Conservation (phyloP, 2,888 invertebrate species). For the Chalcosyrphus nemorum region DNA sequence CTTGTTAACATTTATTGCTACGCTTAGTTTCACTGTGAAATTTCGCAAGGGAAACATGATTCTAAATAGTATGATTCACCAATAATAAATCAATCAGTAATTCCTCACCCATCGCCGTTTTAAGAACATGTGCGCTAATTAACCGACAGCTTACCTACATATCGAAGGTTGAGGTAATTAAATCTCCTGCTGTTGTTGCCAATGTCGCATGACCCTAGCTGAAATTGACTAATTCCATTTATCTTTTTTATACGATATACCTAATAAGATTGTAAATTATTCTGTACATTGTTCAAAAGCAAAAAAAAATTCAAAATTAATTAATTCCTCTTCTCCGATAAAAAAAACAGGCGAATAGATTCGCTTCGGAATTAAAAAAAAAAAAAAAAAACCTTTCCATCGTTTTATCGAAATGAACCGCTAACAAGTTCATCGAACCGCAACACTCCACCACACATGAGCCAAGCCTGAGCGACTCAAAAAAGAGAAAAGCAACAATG, state of each 20-base stretch:
- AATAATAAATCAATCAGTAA: too few relatives aligned
- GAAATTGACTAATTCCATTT: neutral
- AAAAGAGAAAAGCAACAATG: neutral
- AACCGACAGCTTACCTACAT: neutral
- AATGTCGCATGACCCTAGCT: neutral
- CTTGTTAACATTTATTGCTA: too few relatives aligned
- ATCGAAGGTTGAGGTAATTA: neutral
- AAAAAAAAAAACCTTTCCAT: neutral
- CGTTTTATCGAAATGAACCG: neutral
- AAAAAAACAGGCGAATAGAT: neutral
- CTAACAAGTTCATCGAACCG: neutral
- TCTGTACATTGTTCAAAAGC: neutral
- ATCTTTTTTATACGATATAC: neutral
- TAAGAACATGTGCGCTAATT: neutral
- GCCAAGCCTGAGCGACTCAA: constrained; percentile 1
- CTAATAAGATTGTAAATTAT: neutral
- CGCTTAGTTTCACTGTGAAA: too few relatives aligned
- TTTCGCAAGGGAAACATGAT: too few relatives aligned
- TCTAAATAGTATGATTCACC: too few relatives aligned
- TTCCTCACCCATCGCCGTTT: too few relatives aligned
- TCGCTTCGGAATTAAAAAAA: neutral
- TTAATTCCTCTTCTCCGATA: neutral
- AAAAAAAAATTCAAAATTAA: neutral
- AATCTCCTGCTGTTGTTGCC: neutral
- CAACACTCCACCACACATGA: neutral